Percentiles rank a stretch among this genome's conserved stretches.
Evolutionary conservation across 2,797 vertebrate genomes (phyloP).

Genomic region (Discoglossus pictus): DNA sequence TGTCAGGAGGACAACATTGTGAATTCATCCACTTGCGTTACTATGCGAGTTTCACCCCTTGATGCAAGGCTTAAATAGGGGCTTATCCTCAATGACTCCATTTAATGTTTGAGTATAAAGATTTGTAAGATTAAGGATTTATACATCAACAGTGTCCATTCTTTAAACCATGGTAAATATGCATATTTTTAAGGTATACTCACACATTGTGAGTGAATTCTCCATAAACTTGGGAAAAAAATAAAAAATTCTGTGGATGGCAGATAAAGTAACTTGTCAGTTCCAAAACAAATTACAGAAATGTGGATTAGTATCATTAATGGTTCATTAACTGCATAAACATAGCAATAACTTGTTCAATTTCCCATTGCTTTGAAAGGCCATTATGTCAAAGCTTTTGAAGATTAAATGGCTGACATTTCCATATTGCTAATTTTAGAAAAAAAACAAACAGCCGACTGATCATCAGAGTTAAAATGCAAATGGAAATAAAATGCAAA

Average conservation of each 20-base stretch:
- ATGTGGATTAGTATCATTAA: constrained; percentile 29
- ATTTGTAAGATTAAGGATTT: too few relatives aligned
- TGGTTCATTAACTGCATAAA: constrained; percentile 38
- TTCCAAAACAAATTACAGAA: constrained; percentile 10
- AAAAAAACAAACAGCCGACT: constrained; percentile 8
- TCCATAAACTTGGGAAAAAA: too few relatives aligned
- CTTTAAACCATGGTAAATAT: too few relatives aligned
- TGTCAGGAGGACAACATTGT: too few relatives aligned
- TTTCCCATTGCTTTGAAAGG: constrained; percentile 23
- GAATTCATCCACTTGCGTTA: too few relatives aligned
- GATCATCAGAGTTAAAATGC: constrained; percentile 14
- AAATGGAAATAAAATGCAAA: constrained; percentile 31
- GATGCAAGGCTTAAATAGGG: too few relatives aligned
- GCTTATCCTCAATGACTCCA: too few relatives aligned
- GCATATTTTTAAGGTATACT: too few relatives aligned
- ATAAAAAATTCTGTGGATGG: background rate
- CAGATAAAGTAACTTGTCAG: background rate
- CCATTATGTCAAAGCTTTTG: constrained; percentile 9
- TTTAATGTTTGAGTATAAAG: too few relatives aligned
- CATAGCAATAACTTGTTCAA: constrained; percentile 18
- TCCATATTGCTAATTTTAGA: constrained; percentile 12
- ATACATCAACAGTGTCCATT: too few relatives aligned
- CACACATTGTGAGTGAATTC: too few relatives aligned
- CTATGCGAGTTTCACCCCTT: too few relatives aligned
- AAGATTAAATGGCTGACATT: constrained; percentile 16